phyloP scores from a whole-genome alignment of 2,113 vertebrate species.

The Sander lucioperca region DNA sequence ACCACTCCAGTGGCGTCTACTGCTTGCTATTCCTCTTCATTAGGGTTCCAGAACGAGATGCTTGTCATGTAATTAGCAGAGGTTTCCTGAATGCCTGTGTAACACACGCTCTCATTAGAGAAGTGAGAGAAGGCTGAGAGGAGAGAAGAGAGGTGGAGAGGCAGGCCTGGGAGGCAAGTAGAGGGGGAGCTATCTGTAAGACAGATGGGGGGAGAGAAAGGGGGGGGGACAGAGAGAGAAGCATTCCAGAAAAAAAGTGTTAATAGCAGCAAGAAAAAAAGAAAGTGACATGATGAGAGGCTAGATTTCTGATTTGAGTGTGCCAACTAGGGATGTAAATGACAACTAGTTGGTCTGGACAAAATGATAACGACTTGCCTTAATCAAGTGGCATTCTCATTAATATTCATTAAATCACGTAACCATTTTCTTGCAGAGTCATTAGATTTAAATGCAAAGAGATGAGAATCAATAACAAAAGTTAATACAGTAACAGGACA shows the following conservation, averaged over 20 bases:
- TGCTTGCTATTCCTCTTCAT: constrained; percentile 78
- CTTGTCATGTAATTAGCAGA: constrained; percentile 83
- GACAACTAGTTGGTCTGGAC: constrained; percentile 16
- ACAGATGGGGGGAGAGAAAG: constrained; percentile 12
- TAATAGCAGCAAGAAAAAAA: constrained; percentile 36
- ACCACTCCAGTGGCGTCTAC: constrained; percentile 69
- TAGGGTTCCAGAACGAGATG: constrained; percentile 80
- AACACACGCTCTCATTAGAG: constrained; percentile 77
- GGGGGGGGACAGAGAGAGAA: constrained; percentile 3
- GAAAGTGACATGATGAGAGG: constrained; percentile 14
- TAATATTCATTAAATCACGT: constrained; percentile 15
- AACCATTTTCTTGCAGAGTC: neutral
- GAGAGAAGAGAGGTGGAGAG: constrained; percentile 38
- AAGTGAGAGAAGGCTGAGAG: constrained; percentile 50
- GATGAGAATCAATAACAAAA: neutral
- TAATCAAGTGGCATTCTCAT: constrained; percentile 11
- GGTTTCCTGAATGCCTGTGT: constrained; percentile 72
- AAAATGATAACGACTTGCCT: neutral
- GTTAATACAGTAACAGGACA: neutral
- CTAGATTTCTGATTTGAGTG: constrained; percentile 14
- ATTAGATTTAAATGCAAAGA: constrained; percentile 15
- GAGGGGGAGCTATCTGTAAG: constrained; percentile 28
- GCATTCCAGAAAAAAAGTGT: constrained; percentile 15
- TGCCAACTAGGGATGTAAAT: neutral
- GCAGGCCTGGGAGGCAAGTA: constrained; percentile 41